Base-by-base conservation (phyloP, 1,140 invertebrate genomes). In the Drosophila burlai region DNA sequence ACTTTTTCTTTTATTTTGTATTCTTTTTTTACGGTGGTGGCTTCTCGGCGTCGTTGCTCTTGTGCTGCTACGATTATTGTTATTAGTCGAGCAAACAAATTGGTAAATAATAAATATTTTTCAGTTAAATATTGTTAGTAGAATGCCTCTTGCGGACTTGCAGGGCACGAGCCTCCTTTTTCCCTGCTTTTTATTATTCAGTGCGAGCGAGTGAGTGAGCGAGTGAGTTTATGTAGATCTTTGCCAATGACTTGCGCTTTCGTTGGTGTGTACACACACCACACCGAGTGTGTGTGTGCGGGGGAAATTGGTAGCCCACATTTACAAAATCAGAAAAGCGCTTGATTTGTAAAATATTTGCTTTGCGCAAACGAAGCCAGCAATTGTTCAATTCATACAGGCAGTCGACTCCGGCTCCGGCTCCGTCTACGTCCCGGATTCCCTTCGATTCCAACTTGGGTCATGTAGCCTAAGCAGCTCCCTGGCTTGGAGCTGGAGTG, bases 51-150 rank as follows among this genome's bases (percentile, higher is more conserved):
- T 43, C 72, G 69, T 65, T 47, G 55, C 58, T 52, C 67, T 69
- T 59, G 64, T 74, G 81, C 80, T 83, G 83, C 80, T 92, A 81
- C 82, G 90, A 92, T 92, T 92, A 92, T 92, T 92, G 90, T 92
- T 92, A 92, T 92, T 92, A 92, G 90, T 89, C 90, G 74, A 92
- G 85, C 85, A 92, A 92, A 92, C 90, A 92, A 92, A 92, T 92
- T 92, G 90, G 90, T 91, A 92, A 92, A 92, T 92, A 92, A 92
- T 92, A 92, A 92, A 92, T 92, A 92, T 92, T 92, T 92, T 90
- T 91, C 91, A 90, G 90, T 92, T 92, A 92, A 92, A 92, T 92
- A 92, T 92, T 92, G 85, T 91, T 91, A 91, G 89, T 85, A 89
- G 84, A 67, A 78, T 77, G 83, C 83, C 84, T 89, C 87, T 89